Conservation (phyloP, 2,113 vertebrate genomes). For the Eurystomus gularis region DNA sequence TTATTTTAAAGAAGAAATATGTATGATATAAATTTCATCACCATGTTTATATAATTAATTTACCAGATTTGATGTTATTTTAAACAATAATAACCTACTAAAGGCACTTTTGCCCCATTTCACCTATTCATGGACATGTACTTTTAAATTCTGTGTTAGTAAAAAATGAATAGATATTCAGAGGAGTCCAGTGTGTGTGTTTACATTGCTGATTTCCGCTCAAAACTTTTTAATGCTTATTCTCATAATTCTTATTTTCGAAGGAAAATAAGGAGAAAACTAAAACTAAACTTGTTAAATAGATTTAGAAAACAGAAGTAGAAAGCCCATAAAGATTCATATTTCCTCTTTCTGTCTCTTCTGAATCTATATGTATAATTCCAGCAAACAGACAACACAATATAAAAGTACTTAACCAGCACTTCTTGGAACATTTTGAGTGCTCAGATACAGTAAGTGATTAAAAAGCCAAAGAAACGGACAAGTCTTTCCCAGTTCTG, state of each 20-base stretch:
- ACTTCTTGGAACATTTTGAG: background rate
- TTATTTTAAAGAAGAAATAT: background rate
- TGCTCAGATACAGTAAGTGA: background rate
- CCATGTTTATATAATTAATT: background rate
- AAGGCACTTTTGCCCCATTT: background rate
- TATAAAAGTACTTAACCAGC: background rate
- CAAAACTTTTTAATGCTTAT: background rate
- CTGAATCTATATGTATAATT: background rate
- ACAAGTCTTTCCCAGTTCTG: background rate
- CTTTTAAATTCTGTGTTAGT: background rate
- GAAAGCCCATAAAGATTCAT: background rate
- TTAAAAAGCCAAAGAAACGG: background rate
- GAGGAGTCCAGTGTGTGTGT: background rate
- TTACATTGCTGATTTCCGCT: background rate
- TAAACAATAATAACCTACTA: background rate
- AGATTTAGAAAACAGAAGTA: background rate
- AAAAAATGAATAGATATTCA: background rate
- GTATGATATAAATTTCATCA: no score
- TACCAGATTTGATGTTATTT: background rate
- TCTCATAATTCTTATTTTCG: background rate
- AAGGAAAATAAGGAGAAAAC: background rate
- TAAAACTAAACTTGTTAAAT: background rate
- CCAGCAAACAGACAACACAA: background rate
- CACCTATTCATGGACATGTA: background rate
- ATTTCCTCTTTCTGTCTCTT: background rate